Evolutionary conservation across 2,113 vertebrate species (phyloP).

Genomic region (Ahaetulla prasina): DNA sequence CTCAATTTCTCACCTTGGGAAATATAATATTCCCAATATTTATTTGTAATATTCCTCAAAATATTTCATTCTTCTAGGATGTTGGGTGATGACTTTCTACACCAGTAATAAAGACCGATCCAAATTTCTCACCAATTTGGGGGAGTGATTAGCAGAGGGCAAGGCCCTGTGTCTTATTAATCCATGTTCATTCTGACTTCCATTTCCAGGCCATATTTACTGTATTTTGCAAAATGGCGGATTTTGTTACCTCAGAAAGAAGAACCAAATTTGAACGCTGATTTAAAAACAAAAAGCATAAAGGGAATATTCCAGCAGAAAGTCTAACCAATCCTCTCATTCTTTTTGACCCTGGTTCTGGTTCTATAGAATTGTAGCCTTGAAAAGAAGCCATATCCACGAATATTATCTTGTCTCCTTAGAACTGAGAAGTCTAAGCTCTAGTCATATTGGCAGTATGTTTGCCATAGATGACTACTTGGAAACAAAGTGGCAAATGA

Average conservation of each 20-base stretch:
- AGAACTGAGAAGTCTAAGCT: conserved; percentile 18
- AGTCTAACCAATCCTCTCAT: background rate
- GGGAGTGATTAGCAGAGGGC: background rate
- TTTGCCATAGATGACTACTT: conserved; percentile 27
- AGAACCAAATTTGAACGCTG: background rate
- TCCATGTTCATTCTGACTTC: background rate
- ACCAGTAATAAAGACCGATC: too few species aligned
- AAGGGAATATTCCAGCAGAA: background rate
- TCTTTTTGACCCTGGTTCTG: background rate
- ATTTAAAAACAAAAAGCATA: background rate
- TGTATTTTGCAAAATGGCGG: background rate
- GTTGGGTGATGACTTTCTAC: too few species aligned
- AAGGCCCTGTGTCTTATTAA: background rate
- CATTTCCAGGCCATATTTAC: background rate
- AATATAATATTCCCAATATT: too few species aligned
- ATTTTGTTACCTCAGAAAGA: background rate
- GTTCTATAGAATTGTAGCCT: background rate
- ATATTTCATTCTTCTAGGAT: too few species aligned
- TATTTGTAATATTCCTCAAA: too few species aligned
- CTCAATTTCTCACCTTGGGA: too few species aligned
- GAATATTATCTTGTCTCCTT: background rate
- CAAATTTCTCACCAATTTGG: background rate
- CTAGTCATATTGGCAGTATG: background rate
- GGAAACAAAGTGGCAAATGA: conserved; percentile 28
- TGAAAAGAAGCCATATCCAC: background rate